Evolutionary conservation across 2,113 vertebrate species (phyloP).

Genomic region (Cinclus cinclus): DNA sequence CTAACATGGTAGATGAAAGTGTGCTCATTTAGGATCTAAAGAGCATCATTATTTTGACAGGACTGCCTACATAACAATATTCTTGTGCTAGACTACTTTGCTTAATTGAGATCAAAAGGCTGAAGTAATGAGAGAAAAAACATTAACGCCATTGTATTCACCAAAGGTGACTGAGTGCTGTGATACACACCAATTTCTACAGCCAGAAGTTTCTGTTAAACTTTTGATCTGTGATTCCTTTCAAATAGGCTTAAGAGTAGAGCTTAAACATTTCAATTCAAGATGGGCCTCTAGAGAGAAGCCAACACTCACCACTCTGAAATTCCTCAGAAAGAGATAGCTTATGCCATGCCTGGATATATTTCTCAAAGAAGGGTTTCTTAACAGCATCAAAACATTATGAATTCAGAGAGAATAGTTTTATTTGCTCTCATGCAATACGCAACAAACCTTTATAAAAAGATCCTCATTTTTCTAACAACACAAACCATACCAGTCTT

Average conservation of each 20-base stretch:
- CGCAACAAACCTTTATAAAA: not conserved
- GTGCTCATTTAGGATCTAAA: not conserved
- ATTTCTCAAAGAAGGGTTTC: not conserved
- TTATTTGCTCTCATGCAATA: not conserved
- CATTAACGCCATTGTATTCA: accelerated
- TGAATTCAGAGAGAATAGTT: not conserved
- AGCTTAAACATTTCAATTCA: not conserved
- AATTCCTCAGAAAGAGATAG: not conserved
- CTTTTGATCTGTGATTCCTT: not conserved
- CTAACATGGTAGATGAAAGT: not conserved
- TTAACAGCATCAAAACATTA: not conserved
- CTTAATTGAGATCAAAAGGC: not conserved
- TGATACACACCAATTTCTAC: not conserved
- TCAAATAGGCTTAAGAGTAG: not conserved
- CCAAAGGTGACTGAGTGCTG: not conserved
- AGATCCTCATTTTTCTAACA: not conserved
- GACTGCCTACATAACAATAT: not conserved
- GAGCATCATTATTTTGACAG: not conserved
- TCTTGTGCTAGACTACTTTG: not conserved
- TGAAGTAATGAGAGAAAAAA: not conserved
- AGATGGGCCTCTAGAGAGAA: not conserved
- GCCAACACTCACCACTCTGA: not conserved
- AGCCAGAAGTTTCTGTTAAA: not conserved
- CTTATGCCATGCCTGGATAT: not conserved
- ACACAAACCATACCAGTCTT: not conserved